A percentile compares a stretch with the other conserved stretches of the same genome.
phyloP scores from a whole-genome alignment of 2,113 vertebrate species.

The Pollimyrus isidori region DNA sequence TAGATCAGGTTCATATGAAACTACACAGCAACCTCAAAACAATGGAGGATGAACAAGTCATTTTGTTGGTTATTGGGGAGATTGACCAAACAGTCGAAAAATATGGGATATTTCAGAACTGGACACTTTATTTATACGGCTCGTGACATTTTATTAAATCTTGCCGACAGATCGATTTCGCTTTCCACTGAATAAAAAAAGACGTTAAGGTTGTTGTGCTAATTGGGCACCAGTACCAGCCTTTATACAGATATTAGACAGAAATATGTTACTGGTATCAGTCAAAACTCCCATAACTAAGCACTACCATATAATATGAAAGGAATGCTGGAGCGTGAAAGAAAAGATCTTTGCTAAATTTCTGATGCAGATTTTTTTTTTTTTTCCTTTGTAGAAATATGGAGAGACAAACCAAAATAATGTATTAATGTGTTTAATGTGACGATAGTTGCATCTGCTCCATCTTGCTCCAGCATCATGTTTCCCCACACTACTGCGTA shows the following conservation, averaged over 20 bases:
- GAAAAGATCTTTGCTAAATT: not conserved
- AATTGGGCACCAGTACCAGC: not conserved
- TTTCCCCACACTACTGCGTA: not conserved
- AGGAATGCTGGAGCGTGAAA: not conserved
- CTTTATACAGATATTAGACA: not conserved
- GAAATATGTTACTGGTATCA: not conserved
- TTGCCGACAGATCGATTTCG: not conserved
- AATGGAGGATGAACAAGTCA: not conserved
- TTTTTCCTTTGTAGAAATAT: not conserved
- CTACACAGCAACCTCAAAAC: not conserved
- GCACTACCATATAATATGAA: not conserved
- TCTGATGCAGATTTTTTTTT: not conserved
- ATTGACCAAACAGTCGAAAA: not conserved
- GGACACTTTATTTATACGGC: not conserved
- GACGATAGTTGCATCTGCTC: not conserved
- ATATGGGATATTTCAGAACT: not conserved
- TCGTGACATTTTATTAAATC: not conserved
- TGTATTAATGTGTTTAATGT: not conserved
- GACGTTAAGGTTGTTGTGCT: not conserved
- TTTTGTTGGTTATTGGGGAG: not conserved
- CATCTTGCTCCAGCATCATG: not conserved
- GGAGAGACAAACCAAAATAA: not conserved
- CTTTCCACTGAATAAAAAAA: not conserved
- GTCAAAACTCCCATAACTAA: not conserved
- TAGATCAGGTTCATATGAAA: not conserved